These are phyloP conservation scores for Daboia siamensis DNA, from an alignment of 2,113 vertebrate species.

Conservation along the genomic window DNA sequence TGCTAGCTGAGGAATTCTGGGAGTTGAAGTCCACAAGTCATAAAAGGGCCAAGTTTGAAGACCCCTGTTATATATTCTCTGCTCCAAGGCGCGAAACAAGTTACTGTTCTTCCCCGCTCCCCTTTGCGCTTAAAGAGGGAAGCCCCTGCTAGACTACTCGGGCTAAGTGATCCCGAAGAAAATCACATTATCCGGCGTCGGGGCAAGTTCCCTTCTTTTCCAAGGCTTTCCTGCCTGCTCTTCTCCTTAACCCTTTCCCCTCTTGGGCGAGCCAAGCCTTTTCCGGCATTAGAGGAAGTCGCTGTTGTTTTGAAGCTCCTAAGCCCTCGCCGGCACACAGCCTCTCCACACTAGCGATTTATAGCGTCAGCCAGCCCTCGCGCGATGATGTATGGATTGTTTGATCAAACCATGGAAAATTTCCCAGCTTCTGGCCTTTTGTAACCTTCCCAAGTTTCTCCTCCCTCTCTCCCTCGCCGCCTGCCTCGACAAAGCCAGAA, in stretches of 20 bases:
- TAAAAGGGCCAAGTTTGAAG: no score
- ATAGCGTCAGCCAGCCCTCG: background rate
- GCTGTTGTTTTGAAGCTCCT: background rate
- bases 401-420: background rate
- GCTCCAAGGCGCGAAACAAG: background rate
- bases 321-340: no score
- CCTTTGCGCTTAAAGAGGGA: background rate
- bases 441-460: background rate
- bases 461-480: no score
- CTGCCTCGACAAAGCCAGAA: background rate
- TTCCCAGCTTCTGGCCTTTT: background rate
- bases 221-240: background rate
- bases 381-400: background rate
- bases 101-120: background rate
- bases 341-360: background rate
- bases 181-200: background rate
- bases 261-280: rapidly evolving
- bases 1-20: no score
- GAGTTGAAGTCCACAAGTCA: no score
- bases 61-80: background rate
- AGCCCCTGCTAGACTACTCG: background rate
- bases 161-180: background rate
- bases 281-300: background rate
- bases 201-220: background rate
- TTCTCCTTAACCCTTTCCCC: background rate